Evolutionary conservation across 2,113 vertebrate genomes (phyloP), one percentile per base, ranked within the genome.

Genomic region (Epinephelus moara): DNA sequence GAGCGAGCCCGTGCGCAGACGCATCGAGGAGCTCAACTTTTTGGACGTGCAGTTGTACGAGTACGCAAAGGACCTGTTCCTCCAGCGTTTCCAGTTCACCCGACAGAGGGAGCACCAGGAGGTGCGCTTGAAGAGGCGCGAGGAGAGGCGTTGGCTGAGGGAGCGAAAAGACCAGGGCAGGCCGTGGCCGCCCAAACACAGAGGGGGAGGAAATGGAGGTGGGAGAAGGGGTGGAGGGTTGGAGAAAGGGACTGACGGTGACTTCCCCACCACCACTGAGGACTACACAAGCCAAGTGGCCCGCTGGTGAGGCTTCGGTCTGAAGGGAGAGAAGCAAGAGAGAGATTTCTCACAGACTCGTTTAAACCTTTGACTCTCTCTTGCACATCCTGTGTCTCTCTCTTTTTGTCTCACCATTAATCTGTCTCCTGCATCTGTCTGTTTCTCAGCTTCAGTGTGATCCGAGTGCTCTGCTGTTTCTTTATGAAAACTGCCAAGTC

Each of bases 251-350:
- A 74, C 75, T 30, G 92, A 90, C 5, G 81, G 60, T 61, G 89
- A 91, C 60, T 84, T 87, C 67, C 79, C 85, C 45, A 50, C 96
- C 2, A 95, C 98, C 87, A 99, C 98, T 2, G 98, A 99, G 94
- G 97, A 99, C 95, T 99, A 99, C 89, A 96, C 97, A 1, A 99
- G 98, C 91, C 98, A 99, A 86, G 97, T 99, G 14, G 97, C 96
- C 70, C 96, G 96, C 76, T 99, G 98, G 98, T 99, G 96, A 99
- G 83, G 60, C 63, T 77, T 18, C 9, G 33, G 66, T 71, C 42
- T 25, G 13, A 60, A 77, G 64, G 79, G 66, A 82, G 72, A 76
- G 59, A 42, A 79, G 78, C 52, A 30, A 69, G 67, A 88, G 70
- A 81, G 76, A 76, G 85, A 83, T 78, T 74, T 40, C 68, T 66